Base-by-base conservation (phyloP, 2,888 invertebrate species). In the Hymenopus coronatus region DNA sequence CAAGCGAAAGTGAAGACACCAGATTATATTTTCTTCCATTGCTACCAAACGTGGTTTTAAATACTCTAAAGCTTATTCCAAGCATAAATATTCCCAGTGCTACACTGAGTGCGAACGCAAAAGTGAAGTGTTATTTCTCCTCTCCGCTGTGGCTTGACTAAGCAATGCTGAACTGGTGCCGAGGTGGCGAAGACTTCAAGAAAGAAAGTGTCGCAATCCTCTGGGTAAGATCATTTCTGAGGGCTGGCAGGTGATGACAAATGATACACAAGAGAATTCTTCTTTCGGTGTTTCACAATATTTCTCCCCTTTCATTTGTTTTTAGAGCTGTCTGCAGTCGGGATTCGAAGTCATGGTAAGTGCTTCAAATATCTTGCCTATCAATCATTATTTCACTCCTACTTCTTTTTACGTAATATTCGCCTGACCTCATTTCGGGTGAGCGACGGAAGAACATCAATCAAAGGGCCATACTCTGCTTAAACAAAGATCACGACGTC, bases 211-310 rank as follows among this genome's bases (percentile, higher is more conserved):
- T 70, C 54, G 20, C 20, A 8, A 70, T 70, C 54, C 54, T 70
- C 54, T 25, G 54, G 54, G 54, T 70, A 70, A 70, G 54, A 70
- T 70, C 54, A 70, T 70, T 70, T 70, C 20, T 70, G 54, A 70
- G 25, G 20, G 87, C 25, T 87, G 87, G 87, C 87, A 87, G 87
- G 82, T 87, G 87, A 87, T 87, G 87, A 87, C 87, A 87, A 87
- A 87, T 87, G 82, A 82, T 28, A 40, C 87, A 82, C 87, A 15
- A 33, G 87, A 82, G 87, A 27, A 81, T 28, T 15, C 87, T n/a
- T 27, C 87, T 27, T 30, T 28, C 70, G 70, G 54, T 70, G 54
- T 70, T 70, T 70, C 54, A 70, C 54, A 70, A 70, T 70, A 70
- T 70, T 20, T 20, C 54, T 25, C 25, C 20, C 14, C 54, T 70